phyloP scores from a whole-genome alignment of 2,113 vertebrate genomes.

The Daboia siamensis region DNA sequence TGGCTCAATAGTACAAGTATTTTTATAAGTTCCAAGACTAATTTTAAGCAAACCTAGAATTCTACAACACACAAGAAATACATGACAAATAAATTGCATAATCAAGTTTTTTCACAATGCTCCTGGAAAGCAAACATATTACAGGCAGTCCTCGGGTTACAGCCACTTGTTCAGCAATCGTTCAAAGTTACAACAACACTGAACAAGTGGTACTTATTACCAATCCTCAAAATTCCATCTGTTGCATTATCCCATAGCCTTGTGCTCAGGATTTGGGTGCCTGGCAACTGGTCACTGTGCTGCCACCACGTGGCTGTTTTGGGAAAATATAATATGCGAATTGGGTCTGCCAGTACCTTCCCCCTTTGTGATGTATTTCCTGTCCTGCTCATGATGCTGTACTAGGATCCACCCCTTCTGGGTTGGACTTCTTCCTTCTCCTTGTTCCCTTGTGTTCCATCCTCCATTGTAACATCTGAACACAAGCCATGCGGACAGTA shows the following conservation, averaged over 20 bases:
- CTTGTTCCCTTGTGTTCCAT: too few relatives aligned
- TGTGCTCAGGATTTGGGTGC: not conserved
- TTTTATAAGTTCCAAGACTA: not conserved
- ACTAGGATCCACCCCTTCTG: too few relatives aligned
- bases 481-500: too few relatives aligned
- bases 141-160: not conserved
- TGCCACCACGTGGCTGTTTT: too few relatives aligned
- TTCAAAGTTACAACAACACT: not conserved
- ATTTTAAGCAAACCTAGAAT: not conserved
- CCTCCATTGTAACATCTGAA: too few relatives aligned
- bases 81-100: not conserved
- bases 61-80: not conserved
- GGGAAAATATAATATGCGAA: too few relatives aligned
- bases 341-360: too few relatives aligned
- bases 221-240: not conserved
- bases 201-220: not conserved
- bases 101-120: not conserved
- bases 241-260: not conserved
- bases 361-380: too few relatives aligned
- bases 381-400: too few relatives aligned
- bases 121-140: not conserved
- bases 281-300: not conserved
- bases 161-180: not conserved
- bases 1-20: not conserved
- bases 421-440: too few relatives aligned